Conservation (phyloP, 2,797 vertebrate species). For the Smutsia gigantea region DNA sequence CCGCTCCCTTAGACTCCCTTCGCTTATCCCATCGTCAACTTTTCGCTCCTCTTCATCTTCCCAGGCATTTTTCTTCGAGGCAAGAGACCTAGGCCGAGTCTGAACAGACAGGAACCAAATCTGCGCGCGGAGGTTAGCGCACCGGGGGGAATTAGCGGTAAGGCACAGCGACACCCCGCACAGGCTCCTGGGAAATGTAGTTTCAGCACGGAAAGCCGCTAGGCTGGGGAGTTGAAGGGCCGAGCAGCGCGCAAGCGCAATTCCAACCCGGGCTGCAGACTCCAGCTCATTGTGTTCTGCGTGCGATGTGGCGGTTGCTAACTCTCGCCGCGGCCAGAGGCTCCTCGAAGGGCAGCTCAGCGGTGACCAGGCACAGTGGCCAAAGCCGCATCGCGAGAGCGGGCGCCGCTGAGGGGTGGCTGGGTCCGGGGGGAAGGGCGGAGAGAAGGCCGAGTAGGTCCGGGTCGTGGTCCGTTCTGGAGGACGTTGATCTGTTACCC, state of each 20-base stretch:
- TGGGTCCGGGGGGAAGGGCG: neutral
- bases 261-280: neutral
- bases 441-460: neutral
- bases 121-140: rapidly evolving
- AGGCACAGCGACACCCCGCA: rapidly evolving
- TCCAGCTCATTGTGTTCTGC: conserved; percentile 42
- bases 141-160: rapidly evolving
- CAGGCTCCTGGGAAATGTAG: conserved; percentile 60
- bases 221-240: rapidly evolving
- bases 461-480: neutral
- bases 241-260: conserved; percentile 67
- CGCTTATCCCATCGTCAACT: neutral
- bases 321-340: neutral
- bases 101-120: neutral
- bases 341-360: neutral
- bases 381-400: neutral
- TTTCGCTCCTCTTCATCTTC: neutral
- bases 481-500: neutral
- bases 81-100: rapidly evolving
- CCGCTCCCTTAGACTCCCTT: neutral
- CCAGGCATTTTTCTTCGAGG: neutral
- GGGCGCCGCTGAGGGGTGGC: neutral
- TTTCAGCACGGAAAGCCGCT: rapidly evolving
- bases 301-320: neutral
- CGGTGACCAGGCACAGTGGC: neutral